Evolutionary conservation across 2,113 vertebrate species (phyloP).

Genomic region (Trogon melanurus): DNA sequence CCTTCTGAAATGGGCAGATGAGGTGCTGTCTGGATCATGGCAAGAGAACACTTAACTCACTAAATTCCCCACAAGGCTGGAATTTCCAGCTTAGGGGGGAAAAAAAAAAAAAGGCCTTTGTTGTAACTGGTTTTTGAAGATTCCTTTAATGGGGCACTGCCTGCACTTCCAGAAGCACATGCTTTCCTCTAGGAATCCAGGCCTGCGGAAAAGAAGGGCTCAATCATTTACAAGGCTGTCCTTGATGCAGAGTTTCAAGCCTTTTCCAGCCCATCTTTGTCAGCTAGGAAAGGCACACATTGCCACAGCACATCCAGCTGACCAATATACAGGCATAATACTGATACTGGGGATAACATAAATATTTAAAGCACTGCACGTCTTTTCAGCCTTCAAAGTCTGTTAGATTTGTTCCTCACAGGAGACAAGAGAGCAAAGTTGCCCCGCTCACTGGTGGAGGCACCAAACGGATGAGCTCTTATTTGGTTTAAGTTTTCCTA

Average conservation of each 20-base stretch:
- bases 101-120: background rate
- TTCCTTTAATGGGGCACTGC: background rate
- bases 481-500: background rate
- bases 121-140: background rate
- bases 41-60: background rate
- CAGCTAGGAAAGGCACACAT: background rate
- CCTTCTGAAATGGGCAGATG: background rate
- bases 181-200: background rate
- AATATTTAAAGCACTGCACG: background rate
- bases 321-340: background rate
- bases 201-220: background rate
- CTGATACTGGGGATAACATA: background rate
- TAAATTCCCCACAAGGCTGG: background rate
- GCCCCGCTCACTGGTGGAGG: background rate
- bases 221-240: background rate
- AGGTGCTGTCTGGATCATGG: constrained; percentile 3
- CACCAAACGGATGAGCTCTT: background rate
- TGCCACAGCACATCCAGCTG: background rate
- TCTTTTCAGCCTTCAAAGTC: background rate
- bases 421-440: background rate
- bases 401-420: background rate
- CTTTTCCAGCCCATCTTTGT: background rate
- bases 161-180: background rate
- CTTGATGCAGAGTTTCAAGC: background rate
- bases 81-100: background rate